Evolutionary conservation across 2,888 invertebrate species (phyloP).

Genomic region (Dorcus hopei): DNA sequence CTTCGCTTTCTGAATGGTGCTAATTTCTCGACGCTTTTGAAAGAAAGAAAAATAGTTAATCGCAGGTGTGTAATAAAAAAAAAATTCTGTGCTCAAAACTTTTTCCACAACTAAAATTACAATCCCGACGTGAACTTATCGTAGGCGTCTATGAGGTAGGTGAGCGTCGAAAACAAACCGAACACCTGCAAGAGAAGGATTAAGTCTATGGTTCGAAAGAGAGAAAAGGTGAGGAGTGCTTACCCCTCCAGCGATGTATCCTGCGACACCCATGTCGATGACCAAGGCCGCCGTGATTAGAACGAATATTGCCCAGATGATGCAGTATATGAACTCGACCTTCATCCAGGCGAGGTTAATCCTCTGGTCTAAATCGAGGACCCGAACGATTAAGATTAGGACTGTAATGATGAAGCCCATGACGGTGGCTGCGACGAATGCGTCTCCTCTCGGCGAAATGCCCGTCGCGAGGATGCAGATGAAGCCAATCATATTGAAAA

Average conservation of each 20-base stretch:
- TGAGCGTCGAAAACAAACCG: slow-evolving; percentile 18
- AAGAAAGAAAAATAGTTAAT: too few relatives aligned
- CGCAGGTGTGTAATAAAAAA: too few relatives aligned
- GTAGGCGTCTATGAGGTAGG: slow-evolving; percentile 19
- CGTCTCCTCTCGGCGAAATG: slow-evolving; percentile 20
- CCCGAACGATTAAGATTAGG: slow-evolving; percentile 20
- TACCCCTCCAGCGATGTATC: slow-evolving; percentile 30
- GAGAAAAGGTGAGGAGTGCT: slow-evolving; percentile 4
- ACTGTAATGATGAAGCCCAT: slow-evolving; percentile 25
- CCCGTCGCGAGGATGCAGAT: slow-evolving; percentile 20
- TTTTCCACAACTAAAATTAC: background rate
- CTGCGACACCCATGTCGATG: slow-evolving; percentile 15
- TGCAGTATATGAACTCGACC: slow-evolving; percentile 25
- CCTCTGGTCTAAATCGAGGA: slow-evolving; percentile 21
- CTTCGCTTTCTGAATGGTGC: too few relatives aligned
- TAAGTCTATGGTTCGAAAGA: background rate
- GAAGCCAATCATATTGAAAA: slow-evolving; percentile 28
- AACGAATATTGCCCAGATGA: slow-evolving; percentile 24
- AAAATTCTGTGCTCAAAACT: too few relatives aligned
- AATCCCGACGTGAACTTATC: slow-evolving; percentile 12
- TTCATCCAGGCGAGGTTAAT: slow-evolving; percentile 27
- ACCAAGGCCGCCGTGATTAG: slow-evolving; percentile 24
- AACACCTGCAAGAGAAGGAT: slow-evolving; percentile 18
- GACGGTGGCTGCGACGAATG: slow-evolving; percentile 27
- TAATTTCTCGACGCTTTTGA: too few relatives aligned